Evolutionary conservation across 1,140 invertebrate genomes (phyloP).

Genomic region (Microvelia longipes): DNA sequence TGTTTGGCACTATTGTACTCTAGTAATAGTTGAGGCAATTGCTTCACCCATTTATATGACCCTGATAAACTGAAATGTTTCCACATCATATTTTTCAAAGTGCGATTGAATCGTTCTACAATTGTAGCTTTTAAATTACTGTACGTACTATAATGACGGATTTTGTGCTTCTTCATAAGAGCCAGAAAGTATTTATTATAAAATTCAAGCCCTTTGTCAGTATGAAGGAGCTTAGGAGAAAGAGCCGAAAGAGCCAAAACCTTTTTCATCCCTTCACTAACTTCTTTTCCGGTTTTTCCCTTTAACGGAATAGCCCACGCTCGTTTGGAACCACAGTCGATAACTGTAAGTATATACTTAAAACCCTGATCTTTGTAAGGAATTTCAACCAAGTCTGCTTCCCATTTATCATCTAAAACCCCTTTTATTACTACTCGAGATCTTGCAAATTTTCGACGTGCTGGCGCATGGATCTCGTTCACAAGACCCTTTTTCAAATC

Average conservation of each 20-base stretch:
- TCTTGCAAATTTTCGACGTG: no score
- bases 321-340: background rate
- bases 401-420: no score
- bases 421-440: no score
- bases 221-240: constrained; percentile 16
- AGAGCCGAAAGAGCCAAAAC: background rate
- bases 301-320: background rate
- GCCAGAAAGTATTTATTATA: constrained; percentile 21
- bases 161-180: constrained; percentile 13
- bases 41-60: constrained; percentile 23
- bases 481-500: no score
- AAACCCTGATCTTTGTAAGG: no score
- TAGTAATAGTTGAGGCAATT: constrained; percentile 24
- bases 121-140: constrained; percentile 28
- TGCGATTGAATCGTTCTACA: constrained; percentile 31
- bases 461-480: no score
- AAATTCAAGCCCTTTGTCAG: constrained; percentile 29
- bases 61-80: constrained; percentile 27
- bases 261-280: background rate
- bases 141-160: constrained; percentile 27
- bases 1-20: constrained; percentile 29
- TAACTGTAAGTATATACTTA: background rate
- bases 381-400: no score
- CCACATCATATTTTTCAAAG: constrained; percentile 28
- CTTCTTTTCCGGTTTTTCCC: background rate